Evolutionary conservation across 2,113 vertebrate genomes (phyloP).

Genomic region (Petaurus breviceps): DNA sequence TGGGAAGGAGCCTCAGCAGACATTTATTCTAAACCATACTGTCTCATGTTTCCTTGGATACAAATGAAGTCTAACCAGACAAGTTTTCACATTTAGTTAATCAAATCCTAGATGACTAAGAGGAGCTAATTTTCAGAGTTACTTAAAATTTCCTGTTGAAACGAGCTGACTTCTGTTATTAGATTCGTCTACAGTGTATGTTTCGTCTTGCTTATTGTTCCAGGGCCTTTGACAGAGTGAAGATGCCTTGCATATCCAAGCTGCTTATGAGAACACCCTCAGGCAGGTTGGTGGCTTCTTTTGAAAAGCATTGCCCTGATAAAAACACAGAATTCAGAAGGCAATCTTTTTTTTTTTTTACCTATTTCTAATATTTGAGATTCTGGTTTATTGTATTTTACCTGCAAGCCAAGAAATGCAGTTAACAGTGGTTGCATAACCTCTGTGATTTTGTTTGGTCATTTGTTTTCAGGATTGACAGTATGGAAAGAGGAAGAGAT

Average conservation of each 20-base stretch:
- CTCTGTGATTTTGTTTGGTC: too few species aligned
- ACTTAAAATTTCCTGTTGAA: accelerated
- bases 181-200: background rate
- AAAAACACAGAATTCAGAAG: background rate
- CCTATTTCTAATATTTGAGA: too few species aligned
- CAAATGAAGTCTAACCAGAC: background rate
- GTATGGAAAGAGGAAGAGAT: too few species aligned
- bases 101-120: background rate
- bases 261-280: background rate
- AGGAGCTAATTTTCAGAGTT: accelerated
- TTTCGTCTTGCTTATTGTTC: background rate
- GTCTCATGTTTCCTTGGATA: background rate
- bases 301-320: background rate
- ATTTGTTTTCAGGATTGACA: too few species aligned
- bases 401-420: too few species aligned
- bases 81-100: background rate
- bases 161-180: background rate
- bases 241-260: background rate
- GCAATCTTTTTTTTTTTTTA: background rate
- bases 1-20: background rate
- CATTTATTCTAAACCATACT: background rate
- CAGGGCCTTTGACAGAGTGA: background rate
- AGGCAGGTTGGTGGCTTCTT: background rate
- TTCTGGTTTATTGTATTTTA: too few species aligned
- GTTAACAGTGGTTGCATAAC: too few species aligned